phyloP scores from a whole-genome alignment of 2,113 vertebrate genomes.

The Arothron firmamentum region DNA sequence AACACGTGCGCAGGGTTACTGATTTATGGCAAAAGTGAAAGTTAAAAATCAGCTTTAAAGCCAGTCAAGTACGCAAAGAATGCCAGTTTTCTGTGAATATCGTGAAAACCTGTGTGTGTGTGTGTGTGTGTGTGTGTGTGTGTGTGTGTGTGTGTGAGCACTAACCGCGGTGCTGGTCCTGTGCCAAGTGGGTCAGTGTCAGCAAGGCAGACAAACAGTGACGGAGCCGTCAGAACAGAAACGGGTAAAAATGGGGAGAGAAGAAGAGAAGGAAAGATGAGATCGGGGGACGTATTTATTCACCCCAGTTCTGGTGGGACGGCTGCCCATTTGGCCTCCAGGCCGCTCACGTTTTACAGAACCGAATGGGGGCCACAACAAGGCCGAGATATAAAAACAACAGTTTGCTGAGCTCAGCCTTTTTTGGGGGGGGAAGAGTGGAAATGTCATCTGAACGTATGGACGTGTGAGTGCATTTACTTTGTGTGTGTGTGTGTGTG shows the following conservation, averaged over 20 bases:
- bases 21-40: neutral
- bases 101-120: too few relatives aligned
- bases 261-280: constrained; percentile 10
- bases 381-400: constrained; percentile 54
- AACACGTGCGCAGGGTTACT: too few relatives aligned
- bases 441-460: constrained; percentile 55
- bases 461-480: constrained; percentile 53
- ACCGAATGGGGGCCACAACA: constrained; percentile 45
- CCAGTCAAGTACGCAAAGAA: neutral
- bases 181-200: constrained; percentile 61
- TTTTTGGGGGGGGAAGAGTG: constrained; percentile 15
- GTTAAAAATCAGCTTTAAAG: neutral
- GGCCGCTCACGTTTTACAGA: constrained; percentile 58
- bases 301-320: constrained; percentile 34
- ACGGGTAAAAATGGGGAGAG: constrained; percentile 1
- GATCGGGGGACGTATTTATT: constrained; percentile 48
- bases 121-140: constrained; percentile 12
- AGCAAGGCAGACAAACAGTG: constrained; percentile 29
- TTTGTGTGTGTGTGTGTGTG: constrained; percentile 8
- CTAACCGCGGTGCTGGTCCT: constrained; percentile 26
- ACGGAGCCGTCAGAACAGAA: constrained; percentile 33
- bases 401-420: constrained; percentile 49
- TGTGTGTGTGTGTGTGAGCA: constrained; percentile 19
- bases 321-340: constrained; percentile 25
- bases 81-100: constrained; percentile 13